Conservation (phyloP, 1,140 invertebrate species). For the Apis florea region DNA sequence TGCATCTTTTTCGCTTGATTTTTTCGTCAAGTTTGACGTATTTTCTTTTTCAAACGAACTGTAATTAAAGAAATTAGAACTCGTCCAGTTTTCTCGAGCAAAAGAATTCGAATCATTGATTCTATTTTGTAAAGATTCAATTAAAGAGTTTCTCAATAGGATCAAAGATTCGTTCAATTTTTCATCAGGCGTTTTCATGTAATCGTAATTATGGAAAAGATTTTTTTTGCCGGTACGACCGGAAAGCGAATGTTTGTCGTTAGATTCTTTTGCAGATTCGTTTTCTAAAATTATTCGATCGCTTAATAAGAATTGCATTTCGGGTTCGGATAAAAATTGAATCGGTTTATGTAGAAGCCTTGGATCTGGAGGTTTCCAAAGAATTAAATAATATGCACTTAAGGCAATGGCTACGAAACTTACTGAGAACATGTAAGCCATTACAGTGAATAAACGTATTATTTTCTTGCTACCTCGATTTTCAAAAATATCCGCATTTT, state of each 20-base stretch:
- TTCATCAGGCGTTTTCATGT: background rate
- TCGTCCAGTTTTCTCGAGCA: background rate
- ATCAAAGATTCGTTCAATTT: conserved; percentile 25
- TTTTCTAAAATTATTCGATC: background rate
- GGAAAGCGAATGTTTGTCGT: background rate
- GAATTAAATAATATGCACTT: conserved; percentile 91
- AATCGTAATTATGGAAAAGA: background rate
- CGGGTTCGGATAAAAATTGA: conserved; percentile 45
- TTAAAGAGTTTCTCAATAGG: conserved; percentile 21
- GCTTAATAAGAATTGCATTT: conserved; percentile 46
- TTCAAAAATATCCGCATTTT: conserved; percentile 74
- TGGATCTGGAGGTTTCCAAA: conserved; percentile 87
- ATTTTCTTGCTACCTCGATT: conserved; percentile 80
- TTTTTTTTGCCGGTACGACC: background rate
- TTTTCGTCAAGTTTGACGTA: background rate
- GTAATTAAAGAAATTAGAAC: background rate
- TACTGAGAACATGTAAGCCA: conserved; percentile 90
- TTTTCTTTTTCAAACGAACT: background rate
- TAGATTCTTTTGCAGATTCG: background rate
- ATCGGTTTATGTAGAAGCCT: conserved; percentile 55
- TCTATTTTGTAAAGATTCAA: conserved; percentile 15
- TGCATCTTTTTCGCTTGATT: background rate
- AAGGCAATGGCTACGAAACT: conserved; percentile 89
- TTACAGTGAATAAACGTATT: conserved; percentile 87
- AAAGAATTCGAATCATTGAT: background rate